phyloP scores from a whole-genome alignment of 2,113 vertebrate genomes.

The Neotragus moschatus region DNA sequence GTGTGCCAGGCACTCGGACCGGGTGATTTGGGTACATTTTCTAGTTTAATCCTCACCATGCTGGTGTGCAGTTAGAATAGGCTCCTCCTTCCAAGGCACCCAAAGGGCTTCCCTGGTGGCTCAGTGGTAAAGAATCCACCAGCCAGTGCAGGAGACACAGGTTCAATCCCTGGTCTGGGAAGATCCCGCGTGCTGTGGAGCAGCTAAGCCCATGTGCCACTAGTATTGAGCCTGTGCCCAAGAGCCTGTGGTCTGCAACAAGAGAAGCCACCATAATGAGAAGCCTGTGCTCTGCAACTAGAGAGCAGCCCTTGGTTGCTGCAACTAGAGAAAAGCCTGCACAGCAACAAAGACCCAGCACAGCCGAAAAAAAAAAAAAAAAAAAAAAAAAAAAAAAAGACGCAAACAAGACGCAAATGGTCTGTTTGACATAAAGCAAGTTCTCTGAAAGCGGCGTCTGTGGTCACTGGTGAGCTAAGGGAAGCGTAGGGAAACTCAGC shows the following conservation, averaged over 20 bases:
- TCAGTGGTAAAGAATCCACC: neutral
- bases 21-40: neutral
- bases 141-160: neutral
- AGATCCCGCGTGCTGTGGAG: neutral
- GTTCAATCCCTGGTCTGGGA: neutral
- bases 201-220: neutral
- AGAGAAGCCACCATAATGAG: neutral
- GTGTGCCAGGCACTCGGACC: neutral
- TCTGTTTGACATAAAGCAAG: neutral
- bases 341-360: neutral
- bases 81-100: neutral
- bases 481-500: neutral
- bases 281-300: neutral
- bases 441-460: neutral
- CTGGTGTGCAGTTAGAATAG: neutral
- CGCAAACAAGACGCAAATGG: neutral
- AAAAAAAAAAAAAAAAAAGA: neutral
- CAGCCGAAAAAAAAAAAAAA: neutral
- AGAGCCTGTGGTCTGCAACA: neutral
- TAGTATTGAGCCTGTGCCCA: neutral
- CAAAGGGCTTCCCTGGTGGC: neutral
- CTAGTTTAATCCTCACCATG: neutral
- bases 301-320: neutral
- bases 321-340: neutral
- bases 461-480: neutral